A percentile compares a stretch with the other conserved stretches of the same genome.
Evolutionary conservation across 2,113 vertebrate species (phyloP).

Genomic region (Tonatia bakeri): DNA sequence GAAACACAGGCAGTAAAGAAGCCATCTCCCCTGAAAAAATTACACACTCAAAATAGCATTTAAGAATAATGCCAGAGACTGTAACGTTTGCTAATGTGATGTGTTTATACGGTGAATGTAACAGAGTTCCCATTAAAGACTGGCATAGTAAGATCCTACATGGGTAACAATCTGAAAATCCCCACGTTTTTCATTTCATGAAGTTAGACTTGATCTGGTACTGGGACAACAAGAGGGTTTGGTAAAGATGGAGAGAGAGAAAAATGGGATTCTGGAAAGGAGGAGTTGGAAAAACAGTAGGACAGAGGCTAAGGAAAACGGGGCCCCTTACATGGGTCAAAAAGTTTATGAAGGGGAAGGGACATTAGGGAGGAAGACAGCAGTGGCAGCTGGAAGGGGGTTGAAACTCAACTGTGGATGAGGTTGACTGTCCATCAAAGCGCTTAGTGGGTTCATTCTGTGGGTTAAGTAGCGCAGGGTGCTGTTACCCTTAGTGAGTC

Average conservation of each 20-base stretch:
- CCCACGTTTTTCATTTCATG: not conserved
- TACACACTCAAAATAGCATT: not conserved
- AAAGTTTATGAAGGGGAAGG: not conserved
- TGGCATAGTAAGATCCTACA: not conserved
- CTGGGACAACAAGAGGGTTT: not conserved
- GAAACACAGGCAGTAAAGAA: not conserved
- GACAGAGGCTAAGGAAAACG: not conserved
- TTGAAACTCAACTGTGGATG: rapidly evolving
- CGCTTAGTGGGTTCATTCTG: not conserved
- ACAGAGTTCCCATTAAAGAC: not conserved
- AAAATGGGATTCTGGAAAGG: not conserved
- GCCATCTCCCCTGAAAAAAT: not conserved
- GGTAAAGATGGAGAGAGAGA: not conserved
- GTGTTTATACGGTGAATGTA: not conserved
- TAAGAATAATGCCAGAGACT: not conserved
- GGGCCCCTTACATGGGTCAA: not conserved
- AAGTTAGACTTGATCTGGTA: not conserved
- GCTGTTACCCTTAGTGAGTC: not conserved
- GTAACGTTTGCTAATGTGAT: not conserved
- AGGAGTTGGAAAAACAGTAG: not conserved
- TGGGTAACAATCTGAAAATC: not conserved
- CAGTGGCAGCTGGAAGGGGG: not conserved
- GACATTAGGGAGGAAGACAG: not conserved
- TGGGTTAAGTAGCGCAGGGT: not conserved
- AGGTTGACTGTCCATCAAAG: not conserved